Evolutionary conservation across 1,140 invertebrate species (phyloP).

Genomic region (Pseudomyrmex dendroicus): DNA sequence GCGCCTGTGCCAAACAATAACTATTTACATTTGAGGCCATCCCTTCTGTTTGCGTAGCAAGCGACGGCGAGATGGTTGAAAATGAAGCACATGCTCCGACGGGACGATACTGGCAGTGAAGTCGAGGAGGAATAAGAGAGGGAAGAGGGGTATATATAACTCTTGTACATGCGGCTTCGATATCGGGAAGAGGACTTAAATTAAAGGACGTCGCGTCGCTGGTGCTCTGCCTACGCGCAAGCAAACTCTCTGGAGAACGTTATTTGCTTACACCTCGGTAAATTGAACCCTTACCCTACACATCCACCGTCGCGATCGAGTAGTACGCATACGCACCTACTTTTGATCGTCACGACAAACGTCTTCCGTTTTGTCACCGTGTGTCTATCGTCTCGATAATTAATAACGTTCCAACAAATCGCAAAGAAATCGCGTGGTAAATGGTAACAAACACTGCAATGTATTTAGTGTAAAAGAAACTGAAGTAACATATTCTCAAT

Average conservation of each 20-base stretch:
- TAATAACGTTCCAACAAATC: slow-evolving; percentile 3
- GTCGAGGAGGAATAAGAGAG: neutral
- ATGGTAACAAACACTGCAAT: neutral
- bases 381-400: neutral
- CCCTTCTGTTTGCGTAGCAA: slow-evolving; percentile 82
- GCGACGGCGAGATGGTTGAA: slow-evolving; percentile 61
- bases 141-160: slow-evolving; percentile 11
- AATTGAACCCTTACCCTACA: slow-evolving; percentile 78
- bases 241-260: slow-evolving; percentile 82
- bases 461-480: no score
- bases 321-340: neutral
- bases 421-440: neutral
- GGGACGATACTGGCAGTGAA: slow-evolving; percentile 35
- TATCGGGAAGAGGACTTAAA: slow-evolving; percentile 80
- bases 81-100: slow-evolving; percentile 43
- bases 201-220: slow-evolving; percentile 82
- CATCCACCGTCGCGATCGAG: slow-evolving; percentile 8
- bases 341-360: neutral
- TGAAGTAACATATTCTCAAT: no score
- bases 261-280: slow-evolving; percentile 83
- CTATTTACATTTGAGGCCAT: slow-evolving; percentile 82
- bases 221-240: slow-evolving; percentile 74
- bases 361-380: slow-evolving; percentile 31
- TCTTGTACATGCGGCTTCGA: slow-evolving; percentile 61
- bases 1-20: slow-evolving; percentile 81